These are phyloP conservation scores for Tipula confusa DNA, from an alignment of 2,888 invertebrate species.

Conservation along the genomic window DNA sequence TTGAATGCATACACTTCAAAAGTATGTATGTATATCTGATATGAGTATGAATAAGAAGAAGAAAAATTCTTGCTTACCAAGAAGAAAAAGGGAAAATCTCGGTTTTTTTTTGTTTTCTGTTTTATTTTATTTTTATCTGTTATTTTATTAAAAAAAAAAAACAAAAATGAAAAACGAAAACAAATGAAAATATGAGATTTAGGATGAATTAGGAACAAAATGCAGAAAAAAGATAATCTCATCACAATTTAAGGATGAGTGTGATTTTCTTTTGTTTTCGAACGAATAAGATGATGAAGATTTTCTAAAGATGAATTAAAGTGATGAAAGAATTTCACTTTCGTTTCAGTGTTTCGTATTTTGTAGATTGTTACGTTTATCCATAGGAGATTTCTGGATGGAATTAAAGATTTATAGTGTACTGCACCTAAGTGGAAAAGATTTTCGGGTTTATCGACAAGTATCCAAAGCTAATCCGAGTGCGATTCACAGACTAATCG, in stretches of 20 bases:
- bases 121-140: not conserved
- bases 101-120: not conserved
- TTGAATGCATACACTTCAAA: not conserved
- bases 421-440: too few relatives aligned
- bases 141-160: not conserved
- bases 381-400: too few relatives aligned
- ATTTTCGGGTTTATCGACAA: too few relatives aligned
- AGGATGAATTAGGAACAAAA: constrained; percentile 4
- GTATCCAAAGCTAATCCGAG: too few relatives aligned
- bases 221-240: not conserved
- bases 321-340: not conserved
- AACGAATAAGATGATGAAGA: not conserved
- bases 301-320: not conserved
- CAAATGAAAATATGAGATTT: not conserved
- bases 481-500: too few relatives aligned
- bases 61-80: not conserved
- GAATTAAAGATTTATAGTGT: too few relatives aligned
- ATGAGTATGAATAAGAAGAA: not conserved
- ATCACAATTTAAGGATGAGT: not conserved
- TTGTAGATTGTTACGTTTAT: too few relatives aligned
- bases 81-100: not conserved
- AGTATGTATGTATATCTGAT: not conserved
- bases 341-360: not conserved
- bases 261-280: not conserved
- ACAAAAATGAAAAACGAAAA: not conserved